Evolutionary conservation across 2,888 invertebrate species (phyloP).

Genomic region (Harpalus rufipes): DNA sequence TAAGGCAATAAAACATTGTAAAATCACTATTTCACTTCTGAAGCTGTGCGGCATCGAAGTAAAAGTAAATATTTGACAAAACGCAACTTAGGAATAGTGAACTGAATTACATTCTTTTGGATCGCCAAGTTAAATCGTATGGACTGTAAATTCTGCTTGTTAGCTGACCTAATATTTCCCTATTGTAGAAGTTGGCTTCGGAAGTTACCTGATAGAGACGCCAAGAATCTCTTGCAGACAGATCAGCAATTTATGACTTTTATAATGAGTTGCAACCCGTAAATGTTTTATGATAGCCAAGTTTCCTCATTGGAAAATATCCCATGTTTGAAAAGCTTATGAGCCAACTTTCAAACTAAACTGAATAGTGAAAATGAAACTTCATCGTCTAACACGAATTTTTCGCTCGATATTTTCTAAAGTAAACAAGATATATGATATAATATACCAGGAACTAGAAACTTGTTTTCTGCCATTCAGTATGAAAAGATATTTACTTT

Average conservation of each 20-base stretch:
- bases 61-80: no score
- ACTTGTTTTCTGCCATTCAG: not conserved
- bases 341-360: slow-evolving; percentile 15
- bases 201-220: slow-evolving; percentile 21
- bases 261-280: slow-evolving; percentile 26
- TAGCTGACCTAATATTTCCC: slow-evolving; percentile 35
- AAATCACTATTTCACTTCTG: no score
- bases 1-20: no score
- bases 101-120: no score
- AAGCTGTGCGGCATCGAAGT: no score
- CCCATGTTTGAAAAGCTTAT: not conserved
- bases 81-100: no score
- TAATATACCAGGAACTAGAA: not conserved
- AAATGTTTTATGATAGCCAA: slow-evolving; percentile 42
- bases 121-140: no score
- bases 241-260: slow-evolving; percentile 38
- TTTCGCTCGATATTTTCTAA: slow-evolving; percentile 1
- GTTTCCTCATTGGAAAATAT: slow-evolving; percentile 5
- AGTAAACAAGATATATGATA: slow-evolving; percentile 2
- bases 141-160: not conserved
- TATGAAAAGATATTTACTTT: not conserved
- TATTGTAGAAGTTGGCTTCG: slow-evolving; percentile 19
- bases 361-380: slow-evolving; percentile 22
- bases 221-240: slow-evolving; percentile 9
- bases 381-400: not conserved